These are phyloP conservation scores for Varanus salvator DNA, from an alignment of 2,113 vertebrate species.

Conservation along the genomic window DNA sequence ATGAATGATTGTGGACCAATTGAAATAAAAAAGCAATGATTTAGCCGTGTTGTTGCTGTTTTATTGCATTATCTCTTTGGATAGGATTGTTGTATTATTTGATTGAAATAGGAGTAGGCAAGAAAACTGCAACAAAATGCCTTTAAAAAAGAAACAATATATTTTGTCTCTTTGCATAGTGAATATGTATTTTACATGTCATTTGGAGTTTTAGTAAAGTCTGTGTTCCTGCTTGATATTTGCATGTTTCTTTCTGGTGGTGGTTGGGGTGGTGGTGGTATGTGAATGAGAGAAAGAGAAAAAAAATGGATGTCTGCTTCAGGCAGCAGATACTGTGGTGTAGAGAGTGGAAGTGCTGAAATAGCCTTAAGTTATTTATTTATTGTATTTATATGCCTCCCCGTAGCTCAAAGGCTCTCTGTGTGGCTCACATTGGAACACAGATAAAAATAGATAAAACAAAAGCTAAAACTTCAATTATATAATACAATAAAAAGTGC, in stretches of 20 bases:
- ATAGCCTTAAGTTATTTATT: too few species aligned
- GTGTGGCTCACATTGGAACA: too few species aligned
- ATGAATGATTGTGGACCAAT: background rate
- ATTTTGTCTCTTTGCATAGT: background rate
- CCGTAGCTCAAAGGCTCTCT: too few species aligned
- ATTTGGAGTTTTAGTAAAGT: background rate
- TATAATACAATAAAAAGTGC: too few species aligned
- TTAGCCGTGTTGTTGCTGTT: background rate
- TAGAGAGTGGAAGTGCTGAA: too few species aligned
- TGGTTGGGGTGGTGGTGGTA: too few species aligned
- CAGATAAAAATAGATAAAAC: too few species aligned
- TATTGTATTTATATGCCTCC: too few species aligned
- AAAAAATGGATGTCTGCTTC: too few species aligned
- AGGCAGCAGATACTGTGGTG: too few species aligned
- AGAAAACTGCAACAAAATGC: background rate
- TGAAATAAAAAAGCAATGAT: background rate
- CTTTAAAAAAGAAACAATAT: background rate
- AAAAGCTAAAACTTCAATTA: too few species aligned
- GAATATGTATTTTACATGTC: background rate
- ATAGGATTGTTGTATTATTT: background rate
- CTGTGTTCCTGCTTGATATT: background rate
- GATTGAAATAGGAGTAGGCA: background rate
- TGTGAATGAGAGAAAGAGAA: background rate
- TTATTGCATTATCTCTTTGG: background rate
- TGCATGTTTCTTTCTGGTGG: background rate